Conservation (phyloP, 2,113 vertebrate genomes). For the Prinia subflava region DNA sequence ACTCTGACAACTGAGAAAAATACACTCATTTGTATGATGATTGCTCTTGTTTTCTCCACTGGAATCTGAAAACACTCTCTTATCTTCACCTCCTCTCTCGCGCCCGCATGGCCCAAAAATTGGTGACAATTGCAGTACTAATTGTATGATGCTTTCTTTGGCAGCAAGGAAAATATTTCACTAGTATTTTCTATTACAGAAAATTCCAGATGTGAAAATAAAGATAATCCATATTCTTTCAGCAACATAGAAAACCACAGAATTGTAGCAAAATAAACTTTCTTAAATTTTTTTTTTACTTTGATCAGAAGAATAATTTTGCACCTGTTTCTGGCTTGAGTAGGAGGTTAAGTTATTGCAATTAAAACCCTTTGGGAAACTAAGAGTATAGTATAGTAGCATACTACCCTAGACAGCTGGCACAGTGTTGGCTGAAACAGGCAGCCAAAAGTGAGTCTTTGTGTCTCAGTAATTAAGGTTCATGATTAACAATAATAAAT, state of each 20-base stretch:
- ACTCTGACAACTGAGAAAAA: slow-evolving; percentile 59
- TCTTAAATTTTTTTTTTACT: background rate
- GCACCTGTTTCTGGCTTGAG: background rate
- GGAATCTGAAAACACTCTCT: slow-evolving; percentile 5
- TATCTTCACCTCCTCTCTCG: background rate
- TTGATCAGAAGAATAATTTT: background rate
- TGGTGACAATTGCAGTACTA: background rate
- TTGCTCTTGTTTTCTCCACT: slow-evolving; percentile 38
- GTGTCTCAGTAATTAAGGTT: background rate
- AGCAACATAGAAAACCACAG: background rate
- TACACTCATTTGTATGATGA: slow-evolving; percentile 53
- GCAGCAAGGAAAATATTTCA: background rate
- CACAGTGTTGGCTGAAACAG: background rate
- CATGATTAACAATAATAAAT: background rate
- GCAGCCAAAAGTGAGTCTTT: background rate
- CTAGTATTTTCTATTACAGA: background rate
- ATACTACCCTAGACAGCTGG: background rate
- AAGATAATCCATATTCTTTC: background rate
- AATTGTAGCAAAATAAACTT: background rate
- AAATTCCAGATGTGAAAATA: slow-evolving; percentile 7
- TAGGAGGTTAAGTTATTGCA: background rate
- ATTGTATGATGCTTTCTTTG: background rate
- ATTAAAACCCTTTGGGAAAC: background rate
- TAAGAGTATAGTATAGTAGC: background rate
- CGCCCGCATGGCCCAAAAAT: background rate